Base-by-base conservation (phyloP, 2,797 vertebrate species). In the Dromococcyx pavoninus region DNA sequence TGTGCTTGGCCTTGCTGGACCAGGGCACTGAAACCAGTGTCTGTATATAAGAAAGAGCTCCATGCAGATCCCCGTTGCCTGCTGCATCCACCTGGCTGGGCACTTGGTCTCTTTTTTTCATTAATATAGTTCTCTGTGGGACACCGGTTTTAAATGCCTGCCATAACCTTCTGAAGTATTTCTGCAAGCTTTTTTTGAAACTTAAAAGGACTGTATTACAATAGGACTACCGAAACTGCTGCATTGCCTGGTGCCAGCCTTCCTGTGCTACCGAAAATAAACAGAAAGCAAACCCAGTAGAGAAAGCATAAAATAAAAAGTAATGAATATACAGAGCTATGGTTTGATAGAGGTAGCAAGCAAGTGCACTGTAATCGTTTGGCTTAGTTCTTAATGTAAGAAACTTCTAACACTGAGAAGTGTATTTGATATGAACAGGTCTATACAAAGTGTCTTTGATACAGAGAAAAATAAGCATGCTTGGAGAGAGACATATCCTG, bases 361-460 rank as follows among this genome's bases (percentile, higher is more conserved):
- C 7, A 70, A 56, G 37, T 0, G 0, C 2, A 3, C 28, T 35
- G 22, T 79, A 92, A 94, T 91, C 91, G 43, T 62, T 95, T 23
- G 5, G 41, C 58, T 92, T 73, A 72, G 72, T n/a, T 72, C 60
- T 93, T 72, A 64, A 70, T 2, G 19, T 41, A 56, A 88, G 61
- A 64, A 89, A 72, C 79, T 77, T 91, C 56, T 85, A 75, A 83
- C 18, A 33, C 33, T 5, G 21, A 65, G 51, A 76, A 87, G 4
- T 19, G 27, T 44, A 89, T 95, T 96, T 96, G 92, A 93, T 92
- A 73, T 90, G 57, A 92, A 93, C 60, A 89, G 24, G n/a, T n/a
- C n/a, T n/a, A n/a, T 46, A 95, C 80, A 28, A 78, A 92, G 18
- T n/a, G 25, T 23, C 58, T 95, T 90, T 91, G 83, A 90, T 54